phyloP scores from a whole-genome alignment of 2,113 vertebrate genomes.

The Garra rufa region DNA sequence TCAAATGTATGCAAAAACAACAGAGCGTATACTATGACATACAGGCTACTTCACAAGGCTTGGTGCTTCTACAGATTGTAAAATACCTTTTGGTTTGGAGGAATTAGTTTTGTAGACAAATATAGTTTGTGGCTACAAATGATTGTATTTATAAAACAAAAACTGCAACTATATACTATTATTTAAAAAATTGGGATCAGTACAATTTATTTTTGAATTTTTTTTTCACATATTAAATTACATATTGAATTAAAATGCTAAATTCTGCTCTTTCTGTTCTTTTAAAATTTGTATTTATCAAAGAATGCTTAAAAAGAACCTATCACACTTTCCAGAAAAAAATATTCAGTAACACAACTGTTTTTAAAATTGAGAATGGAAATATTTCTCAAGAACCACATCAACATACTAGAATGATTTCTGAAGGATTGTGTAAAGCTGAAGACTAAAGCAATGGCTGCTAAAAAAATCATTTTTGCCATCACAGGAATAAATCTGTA shows the following conservation, averaged over 20 bases:
- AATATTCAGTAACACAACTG: too few relatives aligned
- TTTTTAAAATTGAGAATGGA: too few relatives aligned
- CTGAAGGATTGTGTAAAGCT: not conserved
- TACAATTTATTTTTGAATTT: too few relatives aligned
- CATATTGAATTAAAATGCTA: not conserved
- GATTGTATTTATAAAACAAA: not conserved
- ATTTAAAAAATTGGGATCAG: too few relatives aligned
- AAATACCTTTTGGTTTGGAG: not conserved
- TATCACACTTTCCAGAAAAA: too few relatives aligned
- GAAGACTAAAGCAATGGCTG: not conserved
- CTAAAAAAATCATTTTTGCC: not conserved
- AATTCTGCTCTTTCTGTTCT: not conserved
- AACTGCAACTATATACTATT: too few relatives aligned
- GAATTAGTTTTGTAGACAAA: not conserved
- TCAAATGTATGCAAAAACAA: conserved; percentile 45
- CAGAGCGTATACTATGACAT: conserved; percentile 40
- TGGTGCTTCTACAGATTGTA: not conserved
- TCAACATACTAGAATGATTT: not conserved
- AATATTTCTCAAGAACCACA: not conserved
- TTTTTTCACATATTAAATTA: too few relatives aligned
- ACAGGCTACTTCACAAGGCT: not conserved
- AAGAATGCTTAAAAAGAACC: not conserved
- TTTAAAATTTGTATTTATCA: not conserved
- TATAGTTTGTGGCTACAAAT: not conserved
- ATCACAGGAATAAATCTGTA: not conserved